Evolutionary conservation across 1,140 invertebrate genomes (phyloP).

Genomic region (Achatina immaculata): DNA sequence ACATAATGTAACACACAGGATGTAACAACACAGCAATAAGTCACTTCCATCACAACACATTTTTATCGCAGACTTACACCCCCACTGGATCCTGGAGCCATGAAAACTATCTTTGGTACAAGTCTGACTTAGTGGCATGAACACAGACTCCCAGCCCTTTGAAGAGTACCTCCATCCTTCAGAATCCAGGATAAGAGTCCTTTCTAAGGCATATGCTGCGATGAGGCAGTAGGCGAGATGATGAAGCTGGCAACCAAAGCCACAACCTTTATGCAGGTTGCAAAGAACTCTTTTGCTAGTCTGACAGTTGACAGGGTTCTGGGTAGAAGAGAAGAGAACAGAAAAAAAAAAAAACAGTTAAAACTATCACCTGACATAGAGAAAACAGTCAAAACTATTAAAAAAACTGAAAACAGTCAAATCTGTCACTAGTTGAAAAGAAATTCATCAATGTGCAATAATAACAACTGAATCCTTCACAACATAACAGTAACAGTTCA

Average conservation of each 20-base stretch:
- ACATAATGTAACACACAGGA: too few relatives aligned
- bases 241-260: conserved; percentile 96
- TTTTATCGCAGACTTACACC: conserved; percentile 61
- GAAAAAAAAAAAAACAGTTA: too few relatives aligned
- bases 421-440: too few relatives aligned
- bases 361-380: too few relatives aligned
- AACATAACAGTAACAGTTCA: too few relatives aligned
- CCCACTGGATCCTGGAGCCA: conserved; percentile 58
- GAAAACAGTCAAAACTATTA: too few relatives aligned
- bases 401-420: too few relatives aligned
- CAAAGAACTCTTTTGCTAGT: conserved; percentile 93
- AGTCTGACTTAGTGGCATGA: conserved; percentile 90
- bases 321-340: too few relatives aligned
- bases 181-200: conserved; percentile 94
- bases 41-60: too few relatives aligned
- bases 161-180: conserved; percentile 93
- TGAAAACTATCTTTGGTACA: conserved; percentile 74
- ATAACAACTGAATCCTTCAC: too few relatives aligned
- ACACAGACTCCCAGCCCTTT: conserved; percentile 95
- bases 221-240: conserved; percentile 97
- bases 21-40: too few relatives aligned
- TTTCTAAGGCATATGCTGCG: conserved; percentile 92
- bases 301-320: conserved; percentile 88
- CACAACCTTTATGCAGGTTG: conserved; percentile 97
- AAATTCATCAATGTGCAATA: too few relatives aligned